phyloP scores from a whole-genome alignment of 2,113 vertebrate species.

The Chinchilla lanigera region DNA sequence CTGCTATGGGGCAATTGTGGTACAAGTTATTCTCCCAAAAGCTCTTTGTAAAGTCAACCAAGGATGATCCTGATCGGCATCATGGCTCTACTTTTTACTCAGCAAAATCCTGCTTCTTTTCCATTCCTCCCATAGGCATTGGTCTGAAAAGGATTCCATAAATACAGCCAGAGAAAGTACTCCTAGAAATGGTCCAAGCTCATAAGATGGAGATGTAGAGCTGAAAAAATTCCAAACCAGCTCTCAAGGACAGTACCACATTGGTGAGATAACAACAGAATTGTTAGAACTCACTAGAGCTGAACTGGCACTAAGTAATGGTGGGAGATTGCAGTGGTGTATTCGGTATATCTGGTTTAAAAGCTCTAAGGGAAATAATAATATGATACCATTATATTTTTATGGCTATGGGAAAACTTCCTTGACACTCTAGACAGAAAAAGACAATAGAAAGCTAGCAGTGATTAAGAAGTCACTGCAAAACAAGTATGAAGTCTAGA shows the following conservation, averaged over 20 bases:
- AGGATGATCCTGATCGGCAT: background rate
- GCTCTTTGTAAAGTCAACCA: background rate
- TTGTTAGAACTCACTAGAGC: background rate
- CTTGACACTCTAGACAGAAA: background rate
- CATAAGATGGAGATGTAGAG: background rate
- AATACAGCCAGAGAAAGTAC: background rate
- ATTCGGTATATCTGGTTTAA: background rate
- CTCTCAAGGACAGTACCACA: background rate
- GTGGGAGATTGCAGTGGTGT: background rate
- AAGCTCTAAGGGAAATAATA: slow-evolving; percentile 6
- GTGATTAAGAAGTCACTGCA: background rate
- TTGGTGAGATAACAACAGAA: background rate
- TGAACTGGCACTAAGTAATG: background rate
- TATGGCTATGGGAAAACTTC: background rate
- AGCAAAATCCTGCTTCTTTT: background rate
- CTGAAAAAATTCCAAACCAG: background rate
- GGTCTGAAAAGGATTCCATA: background rate
- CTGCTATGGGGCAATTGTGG: no score
- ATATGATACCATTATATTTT: background rate
- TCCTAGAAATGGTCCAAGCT: background rate
- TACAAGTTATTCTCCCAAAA: background rate
- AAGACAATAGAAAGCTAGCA: background rate
- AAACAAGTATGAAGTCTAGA: background rate
- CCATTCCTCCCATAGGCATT: background rate
- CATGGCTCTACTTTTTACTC: background rate